phyloP scores from a whole-genome alignment of 30 jellyfish, hydroid and myxozoan species.

The Euphysa ruthae region DNA sequence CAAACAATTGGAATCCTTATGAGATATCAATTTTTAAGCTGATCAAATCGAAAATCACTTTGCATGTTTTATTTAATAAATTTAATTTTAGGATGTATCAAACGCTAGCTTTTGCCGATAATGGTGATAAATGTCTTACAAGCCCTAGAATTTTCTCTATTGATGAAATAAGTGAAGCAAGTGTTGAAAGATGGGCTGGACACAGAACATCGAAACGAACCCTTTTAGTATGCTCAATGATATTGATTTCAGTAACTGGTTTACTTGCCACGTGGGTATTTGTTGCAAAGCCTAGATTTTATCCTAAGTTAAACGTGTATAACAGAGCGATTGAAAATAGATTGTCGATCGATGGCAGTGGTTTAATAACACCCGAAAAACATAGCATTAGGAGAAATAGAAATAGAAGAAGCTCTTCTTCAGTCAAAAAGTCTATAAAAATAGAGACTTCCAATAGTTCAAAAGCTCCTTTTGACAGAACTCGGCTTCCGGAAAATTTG shows the following conservation, averaged over 20 bases:
- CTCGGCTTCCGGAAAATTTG: conserved; percentile 58
- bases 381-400: not conserved
- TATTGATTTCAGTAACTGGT: conserved; percentile 53
- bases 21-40: too few relatives aligned
- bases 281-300: conserved; percentile 72
- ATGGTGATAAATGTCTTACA: not conserved
- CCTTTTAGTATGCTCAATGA: conserved; percentile 52
- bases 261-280: conserved; percentile 78
- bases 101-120: conserved; percentile 14
- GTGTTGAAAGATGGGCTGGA: not conserved
- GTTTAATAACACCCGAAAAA: not conserved
- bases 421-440: not conserved
- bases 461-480: conserved; percentile 55
- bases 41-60: not conserved
- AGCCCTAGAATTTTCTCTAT: conserved; percentile 12
- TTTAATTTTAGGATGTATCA: too few relatives aligned
- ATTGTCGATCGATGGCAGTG: too few relatives aligned
- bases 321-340: conserved; percentile 7
- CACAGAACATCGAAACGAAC: conserved; percentile 50
- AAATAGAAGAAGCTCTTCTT: not conserved
- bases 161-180: conserved; percentile 4
- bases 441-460: not conserved
- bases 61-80: not conserved
- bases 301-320: conserved; percentile 35
- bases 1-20: too few relatives aligned